Evolutionary conservation across 2,888 invertebrate species (phyloP).

Genomic region (Girardia tigrina): DNA sequence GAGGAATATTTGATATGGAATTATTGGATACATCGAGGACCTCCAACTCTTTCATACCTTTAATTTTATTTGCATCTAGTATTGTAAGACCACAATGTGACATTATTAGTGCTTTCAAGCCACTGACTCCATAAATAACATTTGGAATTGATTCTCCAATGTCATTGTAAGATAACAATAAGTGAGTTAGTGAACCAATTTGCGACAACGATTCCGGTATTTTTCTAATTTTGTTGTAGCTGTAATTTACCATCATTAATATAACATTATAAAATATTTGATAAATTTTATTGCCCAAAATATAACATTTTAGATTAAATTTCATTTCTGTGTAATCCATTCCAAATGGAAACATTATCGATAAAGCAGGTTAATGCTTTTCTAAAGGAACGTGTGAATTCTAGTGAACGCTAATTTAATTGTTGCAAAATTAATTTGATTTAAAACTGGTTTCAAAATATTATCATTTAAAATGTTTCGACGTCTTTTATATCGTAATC

Average conservation of each 20-base stretch:
- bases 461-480: too few species aligned
- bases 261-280: too few species aligned
- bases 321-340: too few species aligned
- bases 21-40: constrained; percentile 2
- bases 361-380: too few species aligned
- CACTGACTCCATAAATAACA: not conserved
- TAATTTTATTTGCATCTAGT: not conserved
- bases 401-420: too few species aligned
- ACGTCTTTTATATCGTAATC: too few species aligned
- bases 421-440: too few species aligned
- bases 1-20: not conserved
- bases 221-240: not conserved
- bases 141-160: not conserved
- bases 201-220: not conserved
- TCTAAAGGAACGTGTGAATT: too few species aligned
- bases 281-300: too few species aligned
- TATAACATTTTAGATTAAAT: too few species aligned
- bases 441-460: too few species aligned
- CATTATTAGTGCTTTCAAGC: not conserved
- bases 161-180: not conserved
- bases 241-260: not conserved
- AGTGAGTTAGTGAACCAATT: not conserved
- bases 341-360: too few species aligned
- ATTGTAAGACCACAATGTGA: not conserved
- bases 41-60: not conserved